Percentiles rank a stretch among this genome's conserved stretches.
Conservation (phyloP, 1,140 invertebrate genomes). For the Polyergus mexicanus region DNA sequence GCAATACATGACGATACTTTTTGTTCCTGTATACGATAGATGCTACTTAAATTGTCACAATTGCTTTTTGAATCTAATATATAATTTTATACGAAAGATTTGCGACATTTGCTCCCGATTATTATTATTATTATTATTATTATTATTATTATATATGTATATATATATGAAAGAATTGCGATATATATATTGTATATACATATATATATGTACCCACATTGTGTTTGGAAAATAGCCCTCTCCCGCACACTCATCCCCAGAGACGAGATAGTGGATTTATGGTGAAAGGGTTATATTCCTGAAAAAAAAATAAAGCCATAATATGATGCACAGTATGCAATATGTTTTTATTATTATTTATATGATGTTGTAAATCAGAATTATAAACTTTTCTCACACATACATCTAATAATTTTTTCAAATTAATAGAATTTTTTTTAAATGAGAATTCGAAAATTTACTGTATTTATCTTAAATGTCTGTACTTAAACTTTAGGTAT, state of each 20-base stretch:
- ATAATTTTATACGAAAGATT: constrained; percentile 65
- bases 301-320: constrained; percentile 1
- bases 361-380: constrained; percentile 4
- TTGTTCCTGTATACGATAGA: constrained; percentile 71
- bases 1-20: constrained; percentile 69
- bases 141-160: constrained; percentile 27
- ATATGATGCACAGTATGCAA: constrained; percentile 50
- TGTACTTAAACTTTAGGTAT: constrained; percentile 28
- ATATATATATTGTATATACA: constrained; percentile 2
- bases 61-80: constrained; percentile 66
- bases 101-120: constrained; percentile 65
- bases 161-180: constrained; percentile 25
- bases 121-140: neutral
- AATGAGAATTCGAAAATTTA: constrained; percentile 12
- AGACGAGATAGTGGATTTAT: constrained; percentile 84
- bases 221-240: constrained; percentile 79
- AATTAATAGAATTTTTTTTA: constrained; percentile 4
- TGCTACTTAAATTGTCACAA: constrained; percentile 41
- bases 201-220: constrained; percentile 20
- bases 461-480: neutral
- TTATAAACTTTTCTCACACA: neutral
- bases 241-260: constrained; percentile 83
- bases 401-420: constrained; percentile 2
- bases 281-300: constrained; percentile 82
- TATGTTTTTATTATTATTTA: constrained; percentile 20